A percentile compares a stretch with the other conserved stretches of the same genome.
Evolutionary conservation across 2,113 vertebrate genomes (phyloP).

Genomic region (Apistogramma diplotaenia): DNA sequence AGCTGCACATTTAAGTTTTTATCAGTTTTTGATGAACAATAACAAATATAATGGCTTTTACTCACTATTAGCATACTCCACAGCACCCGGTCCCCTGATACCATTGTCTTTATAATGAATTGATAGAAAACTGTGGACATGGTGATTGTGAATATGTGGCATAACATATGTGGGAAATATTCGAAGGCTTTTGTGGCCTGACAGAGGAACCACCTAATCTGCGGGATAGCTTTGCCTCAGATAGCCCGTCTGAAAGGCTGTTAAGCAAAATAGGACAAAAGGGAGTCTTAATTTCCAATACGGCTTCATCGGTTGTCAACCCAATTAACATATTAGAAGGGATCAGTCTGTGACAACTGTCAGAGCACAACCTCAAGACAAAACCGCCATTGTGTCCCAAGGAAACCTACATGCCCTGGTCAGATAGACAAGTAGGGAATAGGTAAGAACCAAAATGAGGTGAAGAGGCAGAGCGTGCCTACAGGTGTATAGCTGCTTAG

Average conservation of each 20-base stretch:
- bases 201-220: slow-evolving; percentile 68
- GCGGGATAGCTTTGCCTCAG: slow-evolving; percentile 55
- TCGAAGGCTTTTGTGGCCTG: slow-evolving; percentile 57
- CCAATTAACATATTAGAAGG: slow-evolving; percentile 71
- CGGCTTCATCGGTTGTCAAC: slow-evolving; percentile 66
- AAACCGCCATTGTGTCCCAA: slow-evolving; percentile 60
- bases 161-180: slow-evolving; percentile 76
- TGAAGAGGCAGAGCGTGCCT: neutral
- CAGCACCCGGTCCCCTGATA: slow-evolving; percentile 7
- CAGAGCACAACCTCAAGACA: slow-evolving; percentile 71
- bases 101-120: slow-evolving; percentile 48
- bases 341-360: slow-evolving; percentile 71
- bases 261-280: slow-evolving; percentile 64
- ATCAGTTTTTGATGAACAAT: slow-evolving; percentile 20
- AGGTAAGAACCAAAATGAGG: slow-evolving; percentile 36
- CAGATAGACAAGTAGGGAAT: slow-evolving; percentile 21
- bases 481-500: neutral
- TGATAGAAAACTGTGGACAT: slow-evolving; percentile 44
- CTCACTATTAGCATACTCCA: slow-evolving; percentile 53
- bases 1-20: neutral
- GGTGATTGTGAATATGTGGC: slow-evolving; percentile 52
- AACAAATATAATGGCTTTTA: slow-evolving; percentile 33
- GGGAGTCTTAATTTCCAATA: slow-evolving; percentile 71
- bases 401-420: slow-evolving; percentile 61
- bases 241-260: slow-evolving; percentile 64